Conservation (phyloP, 2,888 invertebrate species). For the Yponomeuta evonymella region DNA sequence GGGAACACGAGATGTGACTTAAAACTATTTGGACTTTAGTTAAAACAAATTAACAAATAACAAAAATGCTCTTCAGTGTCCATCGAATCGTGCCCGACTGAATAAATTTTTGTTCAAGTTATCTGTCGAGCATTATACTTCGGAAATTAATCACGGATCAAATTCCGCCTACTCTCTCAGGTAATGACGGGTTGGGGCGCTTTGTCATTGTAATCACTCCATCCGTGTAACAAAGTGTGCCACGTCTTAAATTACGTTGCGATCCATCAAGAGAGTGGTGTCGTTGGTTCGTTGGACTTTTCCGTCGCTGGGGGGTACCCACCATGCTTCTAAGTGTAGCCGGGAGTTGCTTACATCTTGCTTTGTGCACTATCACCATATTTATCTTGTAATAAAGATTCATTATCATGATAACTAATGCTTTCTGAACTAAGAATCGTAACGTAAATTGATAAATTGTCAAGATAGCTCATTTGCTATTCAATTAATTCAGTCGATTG, state of each 20-base stretch:
- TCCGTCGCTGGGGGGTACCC: background rate
- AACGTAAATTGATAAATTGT: too few relatives aligned
- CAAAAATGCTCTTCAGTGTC: too few relatives aligned
- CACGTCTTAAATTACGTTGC: conserved; percentile 33
- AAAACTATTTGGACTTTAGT: too few relatives aligned
- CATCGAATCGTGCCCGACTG: too few relatives aligned
- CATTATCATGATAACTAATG: background rate
- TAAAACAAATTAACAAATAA: too few relatives aligned
- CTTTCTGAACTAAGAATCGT: too few relatives aligned
- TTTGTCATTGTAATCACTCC: conserved; percentile 35
- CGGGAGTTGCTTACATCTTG: background rate
- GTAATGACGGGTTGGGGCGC: conserved; percentile 27
- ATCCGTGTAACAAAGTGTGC: conserved; percentile 33
- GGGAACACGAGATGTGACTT: too few relatives aligned
- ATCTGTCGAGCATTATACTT: background rate
- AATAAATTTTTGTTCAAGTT: too few relatives aligned
- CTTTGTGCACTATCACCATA: background rate
- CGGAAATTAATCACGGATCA: conserved; percentile 21
- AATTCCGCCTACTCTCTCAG: conserved; percentile 22
- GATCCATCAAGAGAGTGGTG: conserved; percentile 27
- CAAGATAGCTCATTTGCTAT: too few relatives aligned
- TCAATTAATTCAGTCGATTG: background rate
- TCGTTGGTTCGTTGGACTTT: conserved; percentile 7
- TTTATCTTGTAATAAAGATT: background rate
- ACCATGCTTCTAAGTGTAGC: background rate